Percentiles rank a stretch among this genome's conserved stretches.
Conservation (phyloP, 1,140 invertebrate species). For the Gryon sp. region DNA sequence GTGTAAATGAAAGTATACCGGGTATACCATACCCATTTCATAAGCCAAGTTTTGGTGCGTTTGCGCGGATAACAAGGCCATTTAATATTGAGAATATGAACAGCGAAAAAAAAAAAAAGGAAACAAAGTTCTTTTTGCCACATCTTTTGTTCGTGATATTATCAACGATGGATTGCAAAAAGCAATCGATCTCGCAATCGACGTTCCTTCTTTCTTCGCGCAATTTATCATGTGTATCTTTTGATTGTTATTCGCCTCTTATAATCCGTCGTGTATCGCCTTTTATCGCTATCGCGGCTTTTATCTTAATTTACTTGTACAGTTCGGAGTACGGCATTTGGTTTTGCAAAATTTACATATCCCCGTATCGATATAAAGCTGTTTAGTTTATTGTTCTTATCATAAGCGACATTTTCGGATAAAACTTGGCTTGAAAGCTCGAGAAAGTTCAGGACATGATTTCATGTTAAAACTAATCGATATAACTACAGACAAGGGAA, state of each 20-base stretch:
- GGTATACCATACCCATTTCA: too few relatives aligned
- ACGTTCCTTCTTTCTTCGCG: not conserved
- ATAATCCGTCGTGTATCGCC: slow-evolving; percentile 6
- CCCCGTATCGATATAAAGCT: slow-evolving; percentile 12
- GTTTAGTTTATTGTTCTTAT: slow-evolving; percentile 25
- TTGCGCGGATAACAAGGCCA: slow-evolving; percentile 2
- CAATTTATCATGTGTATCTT: not conserved
- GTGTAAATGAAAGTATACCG: slow-evolving; percentile 59
- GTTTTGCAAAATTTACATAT: slow-evolving; percentile 36
- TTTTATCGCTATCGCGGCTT: slow-evolving; percentile 20
- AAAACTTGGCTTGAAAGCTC: too few relatives aligned
- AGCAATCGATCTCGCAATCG: too few relatives aligned
- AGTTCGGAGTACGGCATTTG: slow-evolving; percentile 8
- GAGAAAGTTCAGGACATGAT: too few relatives aligned
- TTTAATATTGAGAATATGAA: slow-evolving; percentile 1
- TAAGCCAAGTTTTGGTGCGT: not conserved
- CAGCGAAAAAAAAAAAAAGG: too few relatives aligned
- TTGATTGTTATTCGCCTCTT: not conserved
- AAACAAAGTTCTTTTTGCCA: too few relatives aligned
- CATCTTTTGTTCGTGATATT: too few relatives aligned
- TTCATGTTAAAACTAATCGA: too few relatives aligned
- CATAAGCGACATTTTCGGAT: too few relatives aligned
- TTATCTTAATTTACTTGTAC: slow-evolving; percentile 48
- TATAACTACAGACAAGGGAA: too few relatives aligned
- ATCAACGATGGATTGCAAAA: too few relatives aligned